Evolutionary conservation across 2,113 vertebrate species (phyloP).

Genomic region (Pipra filicauda): DNA sequence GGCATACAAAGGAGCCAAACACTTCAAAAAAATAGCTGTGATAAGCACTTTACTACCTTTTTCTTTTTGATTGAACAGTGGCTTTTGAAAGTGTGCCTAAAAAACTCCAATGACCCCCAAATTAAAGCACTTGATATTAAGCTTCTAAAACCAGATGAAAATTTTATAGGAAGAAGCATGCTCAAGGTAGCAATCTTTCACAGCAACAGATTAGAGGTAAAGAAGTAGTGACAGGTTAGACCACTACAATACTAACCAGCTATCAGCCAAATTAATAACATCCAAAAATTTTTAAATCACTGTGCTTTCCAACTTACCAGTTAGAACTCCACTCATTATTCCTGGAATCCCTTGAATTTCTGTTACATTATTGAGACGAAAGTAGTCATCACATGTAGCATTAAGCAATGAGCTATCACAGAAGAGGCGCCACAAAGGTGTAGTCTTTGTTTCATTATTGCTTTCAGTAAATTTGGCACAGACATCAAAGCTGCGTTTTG

Average conservation of each 20-base stretch:
- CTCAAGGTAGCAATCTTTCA: neutral
- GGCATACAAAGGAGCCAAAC: neutral
- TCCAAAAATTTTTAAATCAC: neutral
- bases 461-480: conserved; percentile 80
- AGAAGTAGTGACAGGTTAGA: neutral
- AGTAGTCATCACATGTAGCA: conserved; percentile 85
- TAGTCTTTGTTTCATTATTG: conserved; percentile 77
- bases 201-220: neutral
- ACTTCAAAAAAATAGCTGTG: neutral
- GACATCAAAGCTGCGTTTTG: conserved; percentile 77
- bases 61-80: neutral
- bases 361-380: conserved; percentile 83
- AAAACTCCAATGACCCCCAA: neutral
- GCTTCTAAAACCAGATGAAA: neutral
- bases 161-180: neutral
- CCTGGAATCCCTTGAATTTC: conserved; percentile 91
- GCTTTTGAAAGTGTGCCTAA: neutral
- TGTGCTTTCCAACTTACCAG: conserved; percentile 69
- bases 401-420: conserved; percentile 75
- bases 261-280: neutral
- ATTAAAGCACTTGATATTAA: neutral
- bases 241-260: neutral
- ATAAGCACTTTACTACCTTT: neutral
- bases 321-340: conserved; percentile 83
- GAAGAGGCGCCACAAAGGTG: conserved; percentile 84